Conservation (phyloP, 2,113 vertebrate species). For the Mormyrus lacerda region DNA sequence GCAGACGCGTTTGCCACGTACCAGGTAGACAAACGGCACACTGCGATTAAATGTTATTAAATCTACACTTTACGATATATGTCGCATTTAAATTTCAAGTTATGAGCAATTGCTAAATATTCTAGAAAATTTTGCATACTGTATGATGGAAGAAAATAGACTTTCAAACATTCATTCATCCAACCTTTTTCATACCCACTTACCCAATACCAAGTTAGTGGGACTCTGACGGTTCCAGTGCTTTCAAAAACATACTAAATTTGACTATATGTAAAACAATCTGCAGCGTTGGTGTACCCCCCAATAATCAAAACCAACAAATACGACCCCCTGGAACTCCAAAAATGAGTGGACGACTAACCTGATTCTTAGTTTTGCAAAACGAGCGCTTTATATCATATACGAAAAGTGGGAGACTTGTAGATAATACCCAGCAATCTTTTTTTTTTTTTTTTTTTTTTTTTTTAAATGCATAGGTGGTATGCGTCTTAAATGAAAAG, state of each 20-base stretch:
- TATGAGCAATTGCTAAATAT: background rate
- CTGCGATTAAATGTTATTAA: too few relatives aligned
- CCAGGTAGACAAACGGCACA: too few relatives aligned
- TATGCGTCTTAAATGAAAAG: background rate
- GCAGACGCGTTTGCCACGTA: too few relatives aligned
- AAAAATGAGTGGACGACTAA: background rate
- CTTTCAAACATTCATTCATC: background rate
- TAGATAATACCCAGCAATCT: background rate
- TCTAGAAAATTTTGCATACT: background rate
- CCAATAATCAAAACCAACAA: too few relatives aligned
- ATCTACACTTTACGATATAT: background rate
- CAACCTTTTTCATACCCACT: background rate
- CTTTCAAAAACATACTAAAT: background rate
- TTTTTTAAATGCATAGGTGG: too few relatives aligned
- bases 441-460: too few relatives aligned
- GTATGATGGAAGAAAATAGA: background rate
- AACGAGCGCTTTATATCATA: background rate
- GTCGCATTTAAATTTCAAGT: background rate
- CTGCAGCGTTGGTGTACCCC: background rate
- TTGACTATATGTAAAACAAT: background rate
- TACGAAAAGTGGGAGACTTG: background rate
- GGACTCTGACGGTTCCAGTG: background rate
- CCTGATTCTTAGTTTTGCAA: background rate
- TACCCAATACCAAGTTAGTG: background rate
- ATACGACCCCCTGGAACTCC: too few relatives aligned